Percentiles rank a stretch among this genome's conserved stretches.
Conservation (phyloP, 2,113 vertebrate species). For the Amphilophus citrinellus region DNA sequence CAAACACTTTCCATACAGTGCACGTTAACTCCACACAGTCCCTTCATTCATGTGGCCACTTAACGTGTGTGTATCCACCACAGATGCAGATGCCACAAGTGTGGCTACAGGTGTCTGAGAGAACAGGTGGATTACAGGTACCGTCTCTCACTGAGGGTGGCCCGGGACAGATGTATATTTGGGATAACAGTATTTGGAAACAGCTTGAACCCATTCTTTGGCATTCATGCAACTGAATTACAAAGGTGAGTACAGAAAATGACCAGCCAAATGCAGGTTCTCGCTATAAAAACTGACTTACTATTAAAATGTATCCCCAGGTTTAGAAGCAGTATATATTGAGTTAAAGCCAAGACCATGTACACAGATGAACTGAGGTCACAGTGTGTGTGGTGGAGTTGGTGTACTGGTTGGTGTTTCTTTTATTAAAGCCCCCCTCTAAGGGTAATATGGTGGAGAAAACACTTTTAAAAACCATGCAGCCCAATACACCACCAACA, state of each 20-base stretch:
- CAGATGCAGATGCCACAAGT: constrained; percentile 72
- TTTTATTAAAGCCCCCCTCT: neutral
- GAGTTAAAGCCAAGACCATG: neutral
- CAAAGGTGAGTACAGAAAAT: constrained; percentile 65
- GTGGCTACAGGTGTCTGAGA: constrained; percentile 68
- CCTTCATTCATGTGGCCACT: neutral
- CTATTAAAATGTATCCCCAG: neutral
- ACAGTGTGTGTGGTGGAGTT: neutral
- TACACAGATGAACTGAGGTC: neutral
- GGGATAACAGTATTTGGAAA: constrained; percentile 79
- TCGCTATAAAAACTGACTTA: neutral
- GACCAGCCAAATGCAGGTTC: neutral
- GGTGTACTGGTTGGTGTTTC: neutral
- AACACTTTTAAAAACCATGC: neutral
- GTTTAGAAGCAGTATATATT: neutral
- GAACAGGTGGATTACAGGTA: constrained; percentile 75
- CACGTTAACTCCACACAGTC: neutral
- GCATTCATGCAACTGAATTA: constrained; percentile 72
- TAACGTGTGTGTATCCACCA: neutral
- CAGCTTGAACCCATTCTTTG: constrained; percentile 77
- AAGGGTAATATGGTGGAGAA: neutral
- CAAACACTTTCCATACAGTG: neutral
- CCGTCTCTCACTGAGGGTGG: constrained; percentile 74
- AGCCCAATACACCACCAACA: neutral
- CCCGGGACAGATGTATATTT: constrained; percentile 67